phyloP scores from a whole-genome alignment of 2,888 invertebrate species.

The Unio pictorum region DNA sequence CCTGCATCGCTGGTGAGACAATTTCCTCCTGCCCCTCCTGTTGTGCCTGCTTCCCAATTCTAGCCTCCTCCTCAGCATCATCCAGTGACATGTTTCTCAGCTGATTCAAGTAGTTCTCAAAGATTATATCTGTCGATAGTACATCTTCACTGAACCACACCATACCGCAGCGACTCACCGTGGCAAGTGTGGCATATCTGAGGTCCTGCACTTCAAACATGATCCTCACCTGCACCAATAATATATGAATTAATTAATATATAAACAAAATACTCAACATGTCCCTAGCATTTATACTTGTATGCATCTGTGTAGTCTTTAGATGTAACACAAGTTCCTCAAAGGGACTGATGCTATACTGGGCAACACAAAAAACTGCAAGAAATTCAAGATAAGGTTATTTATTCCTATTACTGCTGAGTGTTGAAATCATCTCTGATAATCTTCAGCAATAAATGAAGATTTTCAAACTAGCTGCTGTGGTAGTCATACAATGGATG shows the following conservation, averaged over 20 bases:
- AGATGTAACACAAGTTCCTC: no score
- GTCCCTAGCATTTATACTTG: no score
- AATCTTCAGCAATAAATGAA: no score
- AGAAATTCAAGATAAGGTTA: no score
- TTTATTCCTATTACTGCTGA: no score
- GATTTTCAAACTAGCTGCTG: no score
- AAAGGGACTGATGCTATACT: no score
- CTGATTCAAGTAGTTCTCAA: constrained; percentile 93
- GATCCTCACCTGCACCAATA: constrained; percentile 69
- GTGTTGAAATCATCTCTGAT: no score
- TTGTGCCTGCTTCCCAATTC: constrained; percentile 14
- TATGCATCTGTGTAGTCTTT: no score
- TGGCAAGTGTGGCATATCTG: constrained; percentile 97
- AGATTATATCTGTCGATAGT: constrained; percentile 97
- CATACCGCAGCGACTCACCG: constrained; percentile 99
- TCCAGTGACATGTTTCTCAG: constrained; percentile 78
- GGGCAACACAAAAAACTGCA: no score
- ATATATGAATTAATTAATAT: not conserved
- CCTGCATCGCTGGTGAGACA: constrained; percentile 64
- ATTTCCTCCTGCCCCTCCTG: constrained; percentile 59
- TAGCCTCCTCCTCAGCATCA: constrained; percentile 67
- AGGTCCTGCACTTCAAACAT: constrained; percentile 89
- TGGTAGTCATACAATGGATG: no score
- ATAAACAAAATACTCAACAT: no score
- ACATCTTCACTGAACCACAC: constrained; percentile 99